phyloP scores from a whole-genome alignment of 2,888 invertebrate species.

The Epiblema foenella region DNA sequence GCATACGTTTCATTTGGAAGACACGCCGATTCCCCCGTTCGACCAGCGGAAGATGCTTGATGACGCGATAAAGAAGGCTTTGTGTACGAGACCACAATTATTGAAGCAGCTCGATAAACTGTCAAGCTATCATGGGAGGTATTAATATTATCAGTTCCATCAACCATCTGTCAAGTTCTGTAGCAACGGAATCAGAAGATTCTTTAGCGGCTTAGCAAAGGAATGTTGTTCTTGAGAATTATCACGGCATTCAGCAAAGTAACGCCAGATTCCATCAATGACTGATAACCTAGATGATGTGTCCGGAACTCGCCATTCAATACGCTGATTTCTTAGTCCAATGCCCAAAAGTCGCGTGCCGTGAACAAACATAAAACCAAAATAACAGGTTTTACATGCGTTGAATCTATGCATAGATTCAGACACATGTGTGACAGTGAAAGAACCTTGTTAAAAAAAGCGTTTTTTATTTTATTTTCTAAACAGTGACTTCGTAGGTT shows the following conservation, averaged over 20 bases:
- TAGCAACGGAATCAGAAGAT: too few species aligned
- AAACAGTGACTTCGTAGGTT: background rate
- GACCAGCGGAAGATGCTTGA: constrained; percentile 87
- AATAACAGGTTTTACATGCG: background rate
- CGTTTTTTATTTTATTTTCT: background rate
- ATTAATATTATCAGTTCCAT: background rate
- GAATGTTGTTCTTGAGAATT: too few species aligned
- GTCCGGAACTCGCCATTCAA: background rate
- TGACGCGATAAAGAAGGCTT: constrained; percentile 86
- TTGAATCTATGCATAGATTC: background rate
- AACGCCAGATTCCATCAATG: background rate
- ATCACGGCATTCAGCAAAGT: too few species aligned
- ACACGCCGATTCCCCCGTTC: constrained; percentile 90
- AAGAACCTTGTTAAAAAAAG: background rate
- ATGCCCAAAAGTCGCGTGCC: background rate
- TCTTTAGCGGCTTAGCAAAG: too few species aligned
- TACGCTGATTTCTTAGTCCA: background rate
- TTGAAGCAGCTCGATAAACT: constrained; percentile 86
- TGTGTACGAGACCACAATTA: constrained; percentile 87
- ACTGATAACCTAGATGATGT: too few species aligned
- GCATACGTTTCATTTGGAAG: constrained; percentile 88
- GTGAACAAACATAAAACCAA: too few species aligned
- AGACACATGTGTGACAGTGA: background rate
- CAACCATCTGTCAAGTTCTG: too few species aligned
- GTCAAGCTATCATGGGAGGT: constrained; percentile 47